Base-by-base conservation (phyloP, 2,888 invertebrate species). In the Leptinotarsa rubiginosa region DNA sequence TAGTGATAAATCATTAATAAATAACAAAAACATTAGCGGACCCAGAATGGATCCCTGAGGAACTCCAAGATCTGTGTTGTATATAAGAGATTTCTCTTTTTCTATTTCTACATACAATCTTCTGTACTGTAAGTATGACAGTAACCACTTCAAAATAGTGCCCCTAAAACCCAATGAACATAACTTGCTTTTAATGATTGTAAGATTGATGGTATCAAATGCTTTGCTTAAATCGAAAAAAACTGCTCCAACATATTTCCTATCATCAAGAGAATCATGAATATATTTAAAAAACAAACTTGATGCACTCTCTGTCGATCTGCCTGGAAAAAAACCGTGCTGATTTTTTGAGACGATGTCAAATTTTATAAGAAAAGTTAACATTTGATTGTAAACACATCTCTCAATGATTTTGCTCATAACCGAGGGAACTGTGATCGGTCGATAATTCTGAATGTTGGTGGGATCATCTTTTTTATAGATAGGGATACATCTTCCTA, bases 281-380 rank as follows among this genome's bases (percentile, higher is more conserved):
- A 67, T n/a, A 67, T 10, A 47, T 12, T 67, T 22, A 12, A 67
- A 47, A 13, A 67, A 47, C 5, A 16, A 16, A 5, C 3, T 18
- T 3, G 49, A 67, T 47, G 67, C 67, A 31, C 31, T 47, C 41
- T 69, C 69, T 22, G 69, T 69, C 18, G 69, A 69, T 25, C 69
- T 69, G 41, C 52, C 69, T 25, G 69, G 69, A 52, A 22, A 69
- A 16, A 52, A 69, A 22, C 69, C 69, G 54, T 69, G 25, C 47
- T 50, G 69, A 25, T n/a, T 52, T 65, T 65, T 15, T 13, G 65
- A 47, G 41, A 65, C 41, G 41, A 41, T 65, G 47, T 65, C 16
- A 41, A 47, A 65, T 65, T 65, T 15, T 16, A 41, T 41, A 7
- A 65, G 47, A 20, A 65, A 65, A 16, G 65, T 20, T 7, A 47